Conservation (phyloP, 2,113 vertebrate genomes). For the Eulemur macaco region DNA sequence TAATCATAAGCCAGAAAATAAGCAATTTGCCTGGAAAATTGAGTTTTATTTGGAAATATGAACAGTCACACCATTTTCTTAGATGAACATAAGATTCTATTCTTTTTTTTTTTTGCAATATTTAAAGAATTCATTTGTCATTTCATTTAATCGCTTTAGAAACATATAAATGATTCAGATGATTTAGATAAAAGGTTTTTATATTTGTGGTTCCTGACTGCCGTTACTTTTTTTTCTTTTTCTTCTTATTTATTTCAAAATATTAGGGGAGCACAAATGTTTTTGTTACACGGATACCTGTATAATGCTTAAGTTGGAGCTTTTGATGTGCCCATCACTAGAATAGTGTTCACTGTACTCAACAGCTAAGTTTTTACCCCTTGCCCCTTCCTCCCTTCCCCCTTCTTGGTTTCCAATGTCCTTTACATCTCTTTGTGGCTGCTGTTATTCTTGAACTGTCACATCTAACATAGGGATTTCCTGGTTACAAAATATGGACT, state of each 20-base stretch:
- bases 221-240: neutral
- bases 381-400: too few species aligned
- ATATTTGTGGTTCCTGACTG: neutral
- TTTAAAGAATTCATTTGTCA: conserved; percentile 1
- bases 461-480: neutral
- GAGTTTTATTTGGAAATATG: neutral
- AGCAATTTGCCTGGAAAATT: neutral
- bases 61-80: neutral
- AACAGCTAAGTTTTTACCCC: too few species aligned
- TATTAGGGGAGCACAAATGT: too few species aligned
- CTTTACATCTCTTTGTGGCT: neutral
- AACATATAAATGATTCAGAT: conserved; percentile 6
- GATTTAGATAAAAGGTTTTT: conserved; percentile 38
- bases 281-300: too few species aligned
- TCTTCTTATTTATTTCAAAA: neutral
- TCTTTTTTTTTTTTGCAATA: neutral
- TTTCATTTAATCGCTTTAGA: neutral
- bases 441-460: conserved; percentile 37
- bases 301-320: too few species aligned
- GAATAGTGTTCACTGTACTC: too few species aligned
- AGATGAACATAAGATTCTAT: neutral
- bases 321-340: too few species aligned
- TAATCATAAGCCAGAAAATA: neutral
- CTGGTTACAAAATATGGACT: neutral
- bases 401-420: too few species aligned